These are phyloP conservation scores for Haemorhous mexicanus DNA, from an alignment of 2,113 vertebrate species.

Conservation along the genomic window DNA sequence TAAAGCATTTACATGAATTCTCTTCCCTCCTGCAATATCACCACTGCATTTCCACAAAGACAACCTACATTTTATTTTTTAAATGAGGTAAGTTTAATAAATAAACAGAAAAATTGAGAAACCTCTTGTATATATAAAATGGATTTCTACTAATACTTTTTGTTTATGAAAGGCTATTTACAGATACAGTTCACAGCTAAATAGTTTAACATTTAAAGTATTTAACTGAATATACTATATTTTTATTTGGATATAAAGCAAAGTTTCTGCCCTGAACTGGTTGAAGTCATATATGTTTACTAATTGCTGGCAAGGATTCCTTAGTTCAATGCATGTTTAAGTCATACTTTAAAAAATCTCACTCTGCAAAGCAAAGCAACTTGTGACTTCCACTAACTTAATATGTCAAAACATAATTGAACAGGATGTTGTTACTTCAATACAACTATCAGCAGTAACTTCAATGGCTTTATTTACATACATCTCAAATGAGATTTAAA, in stretches of 20 bases:
- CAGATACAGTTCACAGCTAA: background rate
- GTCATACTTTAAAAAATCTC: background rate
- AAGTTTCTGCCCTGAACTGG: background rate
- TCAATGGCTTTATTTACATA: background rate
- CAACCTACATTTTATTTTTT: background rate
- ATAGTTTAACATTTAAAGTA: background rate
- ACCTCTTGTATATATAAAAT: background rate
- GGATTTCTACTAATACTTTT: background rate
- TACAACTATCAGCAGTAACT: background rate
- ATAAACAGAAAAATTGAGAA: background rate
- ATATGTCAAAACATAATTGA: background rate
- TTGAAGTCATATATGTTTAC: background rate
- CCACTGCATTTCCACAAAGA: background rate
- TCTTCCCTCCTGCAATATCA: background rate
- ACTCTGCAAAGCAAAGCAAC: background rate
- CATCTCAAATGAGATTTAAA: background rate
- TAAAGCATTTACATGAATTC: background rate
- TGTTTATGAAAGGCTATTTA: background rate
- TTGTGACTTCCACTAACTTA: background rate
- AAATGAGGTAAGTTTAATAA: background rate
- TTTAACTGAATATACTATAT: background rate
- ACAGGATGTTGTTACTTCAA: background rate
- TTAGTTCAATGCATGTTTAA: background rate
- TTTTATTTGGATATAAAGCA: background rate
- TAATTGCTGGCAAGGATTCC: background rate